Evolutionary conservation across 2,888 invertebrate species (phyloP).

Genomic region (Tipula lateralis): DNA sequence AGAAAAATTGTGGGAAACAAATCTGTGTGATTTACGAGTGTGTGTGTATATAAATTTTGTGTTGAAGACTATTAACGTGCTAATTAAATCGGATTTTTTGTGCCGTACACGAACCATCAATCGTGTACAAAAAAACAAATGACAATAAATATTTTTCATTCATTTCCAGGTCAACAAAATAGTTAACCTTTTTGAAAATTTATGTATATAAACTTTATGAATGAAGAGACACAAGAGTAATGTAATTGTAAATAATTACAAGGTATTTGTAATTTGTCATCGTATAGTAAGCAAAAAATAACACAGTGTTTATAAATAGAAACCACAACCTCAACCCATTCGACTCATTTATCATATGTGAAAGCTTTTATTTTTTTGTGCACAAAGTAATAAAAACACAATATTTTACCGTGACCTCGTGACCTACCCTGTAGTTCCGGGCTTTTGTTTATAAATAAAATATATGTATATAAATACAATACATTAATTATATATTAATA

Average conservation of each 20-base stretch:
- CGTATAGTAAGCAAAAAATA: neutral
- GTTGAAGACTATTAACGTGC: neutral
- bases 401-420: constrained; percentile 59
- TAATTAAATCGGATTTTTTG: neutral
- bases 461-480: neutral
- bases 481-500: neutral
- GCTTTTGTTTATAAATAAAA: constrained; percentile 81
- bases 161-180: constrained; percentile 13
- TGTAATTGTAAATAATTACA: constrained; percentile 19
- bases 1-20: neutral
- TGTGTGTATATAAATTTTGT: neutral
- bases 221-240: neutral
- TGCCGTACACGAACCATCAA: neutral
- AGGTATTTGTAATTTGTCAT: neutral
- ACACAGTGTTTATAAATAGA: neutral
- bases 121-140: neutral
- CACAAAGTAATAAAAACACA: neutral
- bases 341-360: neutral
- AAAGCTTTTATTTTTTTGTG: neutral
- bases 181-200: neutral
- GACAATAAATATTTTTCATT: neutral
- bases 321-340: neutral
- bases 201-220: neutral
- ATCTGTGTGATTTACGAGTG: neutral
- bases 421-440: constrained; percentile 99